Evolutionary conservation across 30 jellyfish, hydroid and myxozoan genomes (phyloP), one percentile per base, ranked within the genome.

Genomic region (Aurelia coerulea): DNA sequence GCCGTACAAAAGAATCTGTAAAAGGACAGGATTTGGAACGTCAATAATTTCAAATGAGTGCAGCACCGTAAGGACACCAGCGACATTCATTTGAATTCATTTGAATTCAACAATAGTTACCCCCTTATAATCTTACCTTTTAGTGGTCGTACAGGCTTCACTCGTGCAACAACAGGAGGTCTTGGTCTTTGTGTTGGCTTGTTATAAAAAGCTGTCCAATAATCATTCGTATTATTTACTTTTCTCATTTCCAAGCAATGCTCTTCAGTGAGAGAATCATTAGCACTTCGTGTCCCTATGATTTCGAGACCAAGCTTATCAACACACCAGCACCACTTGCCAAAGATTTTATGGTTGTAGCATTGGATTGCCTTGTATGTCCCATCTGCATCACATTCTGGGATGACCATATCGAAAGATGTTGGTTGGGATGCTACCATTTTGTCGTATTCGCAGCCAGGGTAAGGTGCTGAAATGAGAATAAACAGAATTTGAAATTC

Each of bases 301-400:
- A 95, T 82, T 65, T 95, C 99, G 37, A 85, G 81, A 19, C 99
- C 99, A 14, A 53, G 76, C 16, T 68, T 69, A 65, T 95, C 99
- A 42, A 90, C 99, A 81, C 99, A 95, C 99, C 99, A 95, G 49
- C 99, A 95, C 99, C 99, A 95, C 70, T 95, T 89, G 18, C 99
- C 99, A 62, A 65, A 89, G 64, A 73, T 49, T 10, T 33, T 79
- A 39, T 95, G 97, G 17, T 63, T 95, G 75, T 74, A 95, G 65
- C 99, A 95, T 69, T 95, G 99, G 46, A 95, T 86, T 18, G 97
- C 91, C 65, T 95, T 95, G 88, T 95, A 95, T 12, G 93, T 68
- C 11, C 99, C 99, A 62, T 95, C 97, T 13, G 93, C 66, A 52
- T 80, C 84, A 72, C 99, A 95, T 31, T 89, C 99, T 15, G 99